Conservation (phyloP, 2,113 vertebrate species). For the Lepisosteus oculatus region DNA sequence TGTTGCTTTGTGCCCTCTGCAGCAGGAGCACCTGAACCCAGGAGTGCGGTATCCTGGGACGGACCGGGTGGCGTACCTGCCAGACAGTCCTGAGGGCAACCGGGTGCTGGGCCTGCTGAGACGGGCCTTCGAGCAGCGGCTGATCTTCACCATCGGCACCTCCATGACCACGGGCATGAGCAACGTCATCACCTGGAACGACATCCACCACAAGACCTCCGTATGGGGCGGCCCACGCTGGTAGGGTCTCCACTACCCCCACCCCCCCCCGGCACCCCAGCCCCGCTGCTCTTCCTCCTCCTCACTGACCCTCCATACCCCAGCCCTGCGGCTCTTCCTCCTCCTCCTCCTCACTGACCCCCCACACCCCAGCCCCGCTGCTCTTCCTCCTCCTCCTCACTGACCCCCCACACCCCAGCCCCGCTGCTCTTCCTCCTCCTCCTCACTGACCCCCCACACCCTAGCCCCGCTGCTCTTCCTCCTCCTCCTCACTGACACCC, state of each 20-base stretch:
- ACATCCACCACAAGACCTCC: constrained; percentile 93
- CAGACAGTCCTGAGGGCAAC: constrained; percentile 86
- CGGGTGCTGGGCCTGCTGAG: constrained; percentile 82
- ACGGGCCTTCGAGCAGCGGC: constrained; percentile 86
- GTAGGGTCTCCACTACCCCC: constrained; percentile 44
- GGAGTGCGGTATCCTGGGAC: constrained; percentile 87
- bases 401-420: background rate
- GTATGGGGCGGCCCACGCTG: constrained; percentile 86
- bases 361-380: background rate
- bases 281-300: constrained; percentile 32
- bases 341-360: background rate
- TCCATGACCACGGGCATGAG: constrained; percentile 91
- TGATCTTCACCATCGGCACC: constrained; percentile 91
- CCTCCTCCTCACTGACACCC: constrained; percentile 18
- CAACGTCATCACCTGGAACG: constrained; percentile 94
- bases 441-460: background rate
- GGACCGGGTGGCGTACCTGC: constrained; percentile 87
- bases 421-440: background rate
- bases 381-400: background rate
- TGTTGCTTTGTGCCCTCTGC: constrained; percentile 16
- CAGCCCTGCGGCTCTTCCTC: background rate
- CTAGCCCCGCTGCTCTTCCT: constrained; percentile 26
- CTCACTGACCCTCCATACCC: constrained; percentile 1
- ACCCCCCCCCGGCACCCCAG: background rate
- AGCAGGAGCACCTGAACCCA: constrained; percentile 87